Percentiles rank a stretch among this genome's conserved stretches.
These are phyloP conservation scores for Popillia japonica DNA, from an alignment of 1,140 invertebrate genomes.

Conservation along the genomic window DNA sequence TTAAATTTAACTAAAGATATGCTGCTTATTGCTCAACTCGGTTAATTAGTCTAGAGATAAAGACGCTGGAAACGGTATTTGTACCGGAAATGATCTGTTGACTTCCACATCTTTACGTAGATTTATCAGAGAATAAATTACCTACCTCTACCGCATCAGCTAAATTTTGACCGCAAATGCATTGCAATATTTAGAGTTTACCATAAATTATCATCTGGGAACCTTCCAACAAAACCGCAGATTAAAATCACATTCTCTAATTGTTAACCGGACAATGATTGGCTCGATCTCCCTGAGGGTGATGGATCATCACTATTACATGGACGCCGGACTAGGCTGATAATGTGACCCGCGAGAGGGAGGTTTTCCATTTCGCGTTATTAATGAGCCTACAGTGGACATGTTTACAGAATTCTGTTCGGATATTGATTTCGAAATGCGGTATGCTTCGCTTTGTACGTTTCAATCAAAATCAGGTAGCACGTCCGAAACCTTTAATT, in stretches of 20 bases:
- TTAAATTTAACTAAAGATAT: too few species aligned
- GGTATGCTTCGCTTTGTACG: neutral
- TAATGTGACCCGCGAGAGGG: conserved; percentile 43
- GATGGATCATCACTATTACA: conserved; percentile 49
- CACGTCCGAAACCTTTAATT: conserved; percentile 20
- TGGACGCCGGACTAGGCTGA: conserved; percentile 38
- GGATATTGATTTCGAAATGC: conserved; percentile 7
- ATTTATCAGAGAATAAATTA: conserved; percentile 7
- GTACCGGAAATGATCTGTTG: neutral
- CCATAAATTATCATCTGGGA: conserved; percentile 17
- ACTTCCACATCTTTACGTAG: neutral
- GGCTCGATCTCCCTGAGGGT: conserved; percentile 44
- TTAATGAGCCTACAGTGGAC: conserved; percentile 44
- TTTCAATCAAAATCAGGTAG: conserved; percentile 27
- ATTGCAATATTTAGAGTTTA: conserved; percentile 23
- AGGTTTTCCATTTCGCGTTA: conserved; percentile 44
- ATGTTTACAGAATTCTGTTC: conserved; percentile 43
- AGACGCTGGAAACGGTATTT: too few species aligned
- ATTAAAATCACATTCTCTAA: conserved; percentile 51
- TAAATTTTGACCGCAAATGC: conserved; percentile 19
- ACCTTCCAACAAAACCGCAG: conserved; percentile 43
- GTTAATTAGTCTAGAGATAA: too few species aligned
- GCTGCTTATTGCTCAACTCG: too few species aligned
- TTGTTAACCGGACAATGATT: conserved; percentile 49
- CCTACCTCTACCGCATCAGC: neutral